Evolutionary conservation across 2,113 vertebrate genomes (phyloP).

Genomic region (Anser brachyrhynchus): DNA sequence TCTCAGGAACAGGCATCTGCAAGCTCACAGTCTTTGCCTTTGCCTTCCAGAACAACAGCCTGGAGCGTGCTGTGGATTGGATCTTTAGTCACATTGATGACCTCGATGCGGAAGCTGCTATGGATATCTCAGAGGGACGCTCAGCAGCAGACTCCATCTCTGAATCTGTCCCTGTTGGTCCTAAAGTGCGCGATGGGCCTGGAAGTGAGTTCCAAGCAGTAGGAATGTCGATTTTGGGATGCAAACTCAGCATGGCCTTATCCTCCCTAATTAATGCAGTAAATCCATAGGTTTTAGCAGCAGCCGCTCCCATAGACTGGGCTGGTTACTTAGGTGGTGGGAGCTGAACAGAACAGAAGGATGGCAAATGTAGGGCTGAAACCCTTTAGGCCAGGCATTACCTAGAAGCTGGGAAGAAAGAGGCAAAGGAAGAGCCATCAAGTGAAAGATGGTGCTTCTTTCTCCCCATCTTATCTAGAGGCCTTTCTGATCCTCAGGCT

Average conservation of each 20-base stretch:
- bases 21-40: background rate
- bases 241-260: background rate
- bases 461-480: background rate
- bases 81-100: conserved; percentile 98
- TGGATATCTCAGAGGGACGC: conserved; percentile 97
- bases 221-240: background rate
- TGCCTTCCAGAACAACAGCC: conserved; percentile 86
- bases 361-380: background rate
- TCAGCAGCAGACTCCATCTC: conserved; percentile 92
- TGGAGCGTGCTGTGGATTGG: conserved; percentile 97
- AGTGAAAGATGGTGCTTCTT: background rate
- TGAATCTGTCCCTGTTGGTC: conserved; percentile 90
- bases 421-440: background rate
- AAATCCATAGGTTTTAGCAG: background rate
- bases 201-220: conserved; percentile 84
- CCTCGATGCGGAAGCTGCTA: conserved; percentile 90
- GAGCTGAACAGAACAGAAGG: background rate
- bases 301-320: background rate
- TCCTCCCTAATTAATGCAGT: background rate
- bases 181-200: conserved; percentile 91
- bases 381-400: background rate
- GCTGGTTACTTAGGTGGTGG: background rate
- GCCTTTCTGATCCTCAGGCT: background rate
- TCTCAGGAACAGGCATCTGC: background rate
- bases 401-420: background rate